Conservation (phyloP, 2,888 invertebrate genomes). For the Platerodrilus igneus region DNA sequence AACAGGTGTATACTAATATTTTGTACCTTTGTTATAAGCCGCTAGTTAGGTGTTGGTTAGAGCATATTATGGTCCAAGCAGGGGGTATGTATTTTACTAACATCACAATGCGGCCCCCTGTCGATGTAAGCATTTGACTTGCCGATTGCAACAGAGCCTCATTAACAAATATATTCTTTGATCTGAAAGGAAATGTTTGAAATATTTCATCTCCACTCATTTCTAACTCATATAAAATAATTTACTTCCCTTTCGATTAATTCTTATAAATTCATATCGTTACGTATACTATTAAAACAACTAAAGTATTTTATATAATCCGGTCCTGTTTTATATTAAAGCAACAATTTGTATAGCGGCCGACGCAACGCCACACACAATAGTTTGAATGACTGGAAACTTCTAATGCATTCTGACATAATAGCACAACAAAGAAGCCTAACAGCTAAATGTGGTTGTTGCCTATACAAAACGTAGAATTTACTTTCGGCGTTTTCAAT, state of each 20-base stretch:
- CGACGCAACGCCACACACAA: conserved; percentile 33
- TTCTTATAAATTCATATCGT: too few species aligned
- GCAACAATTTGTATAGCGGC: conserved; percentile 33
- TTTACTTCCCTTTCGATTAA: too few species aligned
- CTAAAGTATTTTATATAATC: conserved; percentile 14
- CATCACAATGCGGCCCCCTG: conserved; percentile 45
- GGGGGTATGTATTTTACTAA: conserved; percentile 46
- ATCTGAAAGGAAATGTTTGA: too few species aligned
- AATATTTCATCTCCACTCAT: too few species aligned
- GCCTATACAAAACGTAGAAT: conserved; percentile 30
- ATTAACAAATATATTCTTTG: conserved; percentile 26
- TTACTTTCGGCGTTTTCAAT: conserved; percentile 31
- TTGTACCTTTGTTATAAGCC: conserved; percentile 43
- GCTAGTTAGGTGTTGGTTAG: conserved; percentile 46
- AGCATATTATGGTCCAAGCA: conserved; percentile 45
- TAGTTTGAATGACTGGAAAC: conserved; percentile 37
- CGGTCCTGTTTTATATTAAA: conserved; percentile 30
- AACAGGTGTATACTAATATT: conserved; percentile 41
- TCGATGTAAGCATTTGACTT: conserved; percentile 43
- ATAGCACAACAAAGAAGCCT: conserved; percentile 36
- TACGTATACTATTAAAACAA: not conserved
- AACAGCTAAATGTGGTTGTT: conserved; percentile 34
- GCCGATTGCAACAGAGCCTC: conserved; percentile 41
- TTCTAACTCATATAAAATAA: too few species aligned
- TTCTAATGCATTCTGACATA: conserved; percentile 36